Evolutionary conservation across 2,888 invertebrate species (phyloP).

Genomic region (Hirtodrosophila duncani): DNA sequence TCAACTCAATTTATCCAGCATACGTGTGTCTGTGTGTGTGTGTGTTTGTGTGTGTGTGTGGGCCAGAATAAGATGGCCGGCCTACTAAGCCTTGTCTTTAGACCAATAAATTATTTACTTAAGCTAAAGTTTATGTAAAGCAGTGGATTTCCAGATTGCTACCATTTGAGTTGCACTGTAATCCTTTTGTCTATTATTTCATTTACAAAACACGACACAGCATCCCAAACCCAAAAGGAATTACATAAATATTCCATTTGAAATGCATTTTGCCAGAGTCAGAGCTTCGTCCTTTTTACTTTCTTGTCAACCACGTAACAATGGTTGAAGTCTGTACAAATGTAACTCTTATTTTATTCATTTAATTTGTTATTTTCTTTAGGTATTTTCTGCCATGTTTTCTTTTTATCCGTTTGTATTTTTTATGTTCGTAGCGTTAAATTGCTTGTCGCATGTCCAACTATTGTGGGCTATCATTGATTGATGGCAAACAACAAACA

Average conservation of each 20-base stretch:
- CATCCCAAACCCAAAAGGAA: slow-evolving; percentile 31
- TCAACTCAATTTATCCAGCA: too few species aligned
- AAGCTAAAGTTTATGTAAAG: slow-evolving; percentile 68
- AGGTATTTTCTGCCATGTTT: slow-evolving; percentile 10
- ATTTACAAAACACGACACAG: slow-evolving; percentile 31
- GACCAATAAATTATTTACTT: slow-evolving; percentile 69
- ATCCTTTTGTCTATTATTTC: slow-evolving; percentile 70
- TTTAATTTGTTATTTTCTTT: slow-evolving; percentile 22
- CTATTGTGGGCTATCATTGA: slow-evolving; percentile 49
- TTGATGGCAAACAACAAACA: slow-evolving; percentile 54
- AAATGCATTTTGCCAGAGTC: slow-evolving; percentile 48
- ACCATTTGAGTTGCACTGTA: slow-evolving; percentile 40
- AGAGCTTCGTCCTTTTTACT: slow-evolving; percentile 26
- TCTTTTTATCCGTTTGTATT: background rate
- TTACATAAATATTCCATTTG: slow-evolving; percentile 71
- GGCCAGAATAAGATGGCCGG: too few species aligned
- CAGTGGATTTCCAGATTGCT: slow-evolving; percentile 48
- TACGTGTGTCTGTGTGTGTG: background rate
- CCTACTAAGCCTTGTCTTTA: slow-evolving; percentile 15
- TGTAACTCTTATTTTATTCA: slow-evolving; percentile 43
- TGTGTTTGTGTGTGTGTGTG: slow-evolving; percentile 2
- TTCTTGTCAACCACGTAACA: slow-evolving; percentile 24
- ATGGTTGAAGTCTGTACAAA: slow-evolving; percentile 13
- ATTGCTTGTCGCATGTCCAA: slow-evolving; percentile 53
- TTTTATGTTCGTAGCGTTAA: slow-evolving; percentile 50